Percentiles rank a stretch among this genome's conserved stretches.
Conservation (phyloP, 2,113 vertebrate genomes). For the Poeciliopsis occidentalis region DNA sequence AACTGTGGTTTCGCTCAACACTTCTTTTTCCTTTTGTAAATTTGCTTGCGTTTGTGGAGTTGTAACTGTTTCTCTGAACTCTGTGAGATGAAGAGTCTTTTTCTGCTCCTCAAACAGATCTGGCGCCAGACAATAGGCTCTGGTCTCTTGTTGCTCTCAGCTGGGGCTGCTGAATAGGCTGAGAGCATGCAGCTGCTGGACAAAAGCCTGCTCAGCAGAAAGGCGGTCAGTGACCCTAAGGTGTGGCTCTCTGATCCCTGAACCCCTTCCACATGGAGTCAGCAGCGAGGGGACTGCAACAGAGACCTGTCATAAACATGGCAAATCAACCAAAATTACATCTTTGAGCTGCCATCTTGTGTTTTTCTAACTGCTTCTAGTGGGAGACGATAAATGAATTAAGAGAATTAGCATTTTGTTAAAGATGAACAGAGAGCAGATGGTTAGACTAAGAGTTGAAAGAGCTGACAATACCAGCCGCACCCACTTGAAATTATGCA, state of each 20-base stretch:
- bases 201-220: slow-evolving; percentile 70
- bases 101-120: slow-evolving; percentile 66
- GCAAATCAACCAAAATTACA: slow-evolving; percentile 27
- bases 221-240: slow-evolving; percentile 60
- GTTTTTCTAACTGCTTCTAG: not conserved
- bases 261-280: slow-evolving; percentile 45
- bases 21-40: slow-evolving; percentile 65
- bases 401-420: not conserved
- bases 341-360: slow-evolving; percentile 5
- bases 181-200: slow-evolving; percentile 62
- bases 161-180: slow-evolving; percentile 61
- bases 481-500: not conserved
- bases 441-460: not conserved
- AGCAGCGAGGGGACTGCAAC: slow-evolving; percentile 23
- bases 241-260: slow-evolving; percentile 58
- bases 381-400: not conserved
- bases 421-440: not conserved
- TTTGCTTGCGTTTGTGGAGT: slow-evolving; percentile 61
- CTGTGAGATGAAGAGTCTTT: slow-evolving; percentile 70
- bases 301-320: slow-evolving; percentile 13
- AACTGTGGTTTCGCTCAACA: slow-evolving; percentile 62
- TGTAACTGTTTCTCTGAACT: slow-evolving; percentile 69
- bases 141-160: slow-evolving; percentile 62
- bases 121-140: slow-evolving; percentile 60
- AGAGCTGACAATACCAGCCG: not conserved